Percentiles rank a stretch among this genome's conserved stretches.
phyloP scores from a whole-genome alignment of 2,797 vertebrate genomes.

The Crenuchus spilurus region DNA sequence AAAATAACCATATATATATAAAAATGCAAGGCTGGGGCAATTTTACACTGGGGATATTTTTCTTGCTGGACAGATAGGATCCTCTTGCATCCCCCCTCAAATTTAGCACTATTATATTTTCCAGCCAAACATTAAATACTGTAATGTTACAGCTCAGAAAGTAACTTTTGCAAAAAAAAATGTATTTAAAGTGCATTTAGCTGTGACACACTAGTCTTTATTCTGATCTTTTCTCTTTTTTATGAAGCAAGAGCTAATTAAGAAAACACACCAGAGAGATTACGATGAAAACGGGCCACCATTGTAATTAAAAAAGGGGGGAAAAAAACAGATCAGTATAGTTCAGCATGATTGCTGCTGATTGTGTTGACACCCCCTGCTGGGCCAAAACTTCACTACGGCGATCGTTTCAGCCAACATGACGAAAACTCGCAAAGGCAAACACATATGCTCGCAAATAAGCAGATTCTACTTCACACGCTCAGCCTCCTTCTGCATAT shows the following conservation, averaged over 20 bases:
- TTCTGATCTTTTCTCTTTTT: constrained; percentile 4
- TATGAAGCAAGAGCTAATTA: not conserved
- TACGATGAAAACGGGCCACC: constrained; percentile 2
- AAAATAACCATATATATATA: no score
- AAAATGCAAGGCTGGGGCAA: no score
- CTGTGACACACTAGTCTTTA: not conserved
- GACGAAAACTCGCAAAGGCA: constrained; percentile 8
- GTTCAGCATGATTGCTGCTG: constrained; percentile 39
- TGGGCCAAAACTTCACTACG: constrained; percentile 76
- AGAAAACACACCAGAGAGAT: constrained; percentile 9
- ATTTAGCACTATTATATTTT: no score
- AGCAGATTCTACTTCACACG: constrained; percentile 20
- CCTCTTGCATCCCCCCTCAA: no score
- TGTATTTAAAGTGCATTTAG: not conserved
- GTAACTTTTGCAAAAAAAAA: not conserved
- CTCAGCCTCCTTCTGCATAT: not conserved
- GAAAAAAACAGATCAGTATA: not conserved
- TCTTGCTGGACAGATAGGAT: no score
- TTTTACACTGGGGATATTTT: no score
- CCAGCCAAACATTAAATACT: not conserved
- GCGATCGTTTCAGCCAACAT: constrained; percentile 11
- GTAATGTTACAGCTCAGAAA: not conserved
- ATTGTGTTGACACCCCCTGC: constrained; percentile 82
- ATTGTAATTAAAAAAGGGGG: constrained; percentile 16
- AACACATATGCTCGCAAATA: constrained; percentile 39